Conservation (phyloP, 2,797 vertebrate genomes). For the Natrix natrix region DNA sequence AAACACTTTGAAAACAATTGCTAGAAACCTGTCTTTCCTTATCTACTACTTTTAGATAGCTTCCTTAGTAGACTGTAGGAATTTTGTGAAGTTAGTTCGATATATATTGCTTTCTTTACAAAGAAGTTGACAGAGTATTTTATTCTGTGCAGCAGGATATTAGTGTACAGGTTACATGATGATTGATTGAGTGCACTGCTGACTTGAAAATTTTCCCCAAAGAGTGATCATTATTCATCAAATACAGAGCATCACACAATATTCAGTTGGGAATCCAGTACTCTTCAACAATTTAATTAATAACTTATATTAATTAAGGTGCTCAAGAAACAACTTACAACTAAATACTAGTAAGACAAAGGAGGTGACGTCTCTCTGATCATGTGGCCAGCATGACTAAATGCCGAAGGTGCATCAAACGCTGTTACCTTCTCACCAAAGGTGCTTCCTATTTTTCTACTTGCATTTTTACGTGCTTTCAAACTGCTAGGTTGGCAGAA, state of each 20-base stretch:
- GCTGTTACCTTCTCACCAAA: too few relatives aligned
- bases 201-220: background rate
- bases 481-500: too few relatives aligned
- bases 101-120: background rate
- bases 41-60: background rate
- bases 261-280: background rate
- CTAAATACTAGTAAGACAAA: too few relatives aligned
- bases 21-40: background rate
- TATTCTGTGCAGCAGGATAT: background rate
- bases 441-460: too few relatives aligned
- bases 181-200: background rate
- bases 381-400: too few relatives aligned
- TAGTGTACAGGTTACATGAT: background rate
- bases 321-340: too few relatives aligned
- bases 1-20: background rate
- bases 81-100: background rate
- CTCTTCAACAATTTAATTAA: background rate
- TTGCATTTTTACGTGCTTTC: too few relatives aligned
- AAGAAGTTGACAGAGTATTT: background rate
- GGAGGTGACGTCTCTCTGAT: too few relatives aligned
- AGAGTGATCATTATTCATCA: background rate
- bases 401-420: too few relatives aligned
- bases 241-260: background rate
- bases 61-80: background rate
- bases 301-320: background rate